Evolutionary conservation across 2,888 invertebrate species (phyloP), one percentile per base, ranked within the genome.

Genomic region (Synanthedon tipuliformis): DNA sequence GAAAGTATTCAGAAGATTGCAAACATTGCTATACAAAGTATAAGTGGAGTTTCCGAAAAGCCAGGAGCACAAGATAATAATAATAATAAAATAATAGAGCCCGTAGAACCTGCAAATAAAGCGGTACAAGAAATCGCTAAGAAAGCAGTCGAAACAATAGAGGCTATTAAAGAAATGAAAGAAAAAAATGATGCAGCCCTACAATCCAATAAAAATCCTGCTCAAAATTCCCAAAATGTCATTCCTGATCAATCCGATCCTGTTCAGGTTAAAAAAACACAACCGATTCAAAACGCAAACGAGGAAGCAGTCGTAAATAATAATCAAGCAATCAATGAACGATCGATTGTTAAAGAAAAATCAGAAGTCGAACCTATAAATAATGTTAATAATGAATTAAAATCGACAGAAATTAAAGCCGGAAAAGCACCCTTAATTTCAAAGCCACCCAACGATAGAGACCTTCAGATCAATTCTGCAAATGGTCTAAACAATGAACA

Each of bases 1-100:
- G 88, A 88, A 62, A 88, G 85, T 64, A 88, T 88, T 27, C 81
- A 88, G 64, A 80, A 88, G 60, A 85, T 88, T 48, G 88, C 88
- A 0, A 75, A 82, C 58, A 76, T 82, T 56, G 88, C 88, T 1
- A 86, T 88, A 55, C 71, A 87, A 60, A 86, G 84, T 55, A 66
- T 88, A 16, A 78, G 76, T 2, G 83, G 79, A 0, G 84, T 78
- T 1, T 68, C 84, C 1, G 83, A 87, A 34, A 79, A 79, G 60
- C 78, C 83, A 4, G 4, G 1, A 23, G 54, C 53, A 10, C 51
- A 57, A 52, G 53, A 51, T 23, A 55, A 53, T n/a, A 56, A 51
- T 23, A 55, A 53, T n/a, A 56, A 55, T 45, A 53, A 54, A 50
- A 56, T 56, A 13, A 52, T 52, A 53, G 53, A 34, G 50, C 50